Base-by-base conservation (phyloP, 2,113 vertebrate species). In the Cyprinus carpio region DNA sequence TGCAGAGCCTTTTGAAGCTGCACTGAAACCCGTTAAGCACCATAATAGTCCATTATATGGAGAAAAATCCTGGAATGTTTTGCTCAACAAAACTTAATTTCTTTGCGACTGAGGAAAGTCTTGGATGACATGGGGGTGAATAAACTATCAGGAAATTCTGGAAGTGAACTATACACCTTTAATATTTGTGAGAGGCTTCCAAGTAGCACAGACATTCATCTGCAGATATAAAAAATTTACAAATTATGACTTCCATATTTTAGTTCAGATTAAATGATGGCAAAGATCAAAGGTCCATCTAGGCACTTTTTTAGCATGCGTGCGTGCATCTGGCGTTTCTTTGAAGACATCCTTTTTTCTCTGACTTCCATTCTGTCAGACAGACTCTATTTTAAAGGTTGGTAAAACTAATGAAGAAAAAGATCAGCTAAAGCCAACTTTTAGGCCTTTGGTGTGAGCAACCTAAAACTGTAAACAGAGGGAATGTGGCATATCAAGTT, bases 211-310 rank as follows among this genome's bases (percentile, higher is more conserved):
- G 18, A 6, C 20, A 20, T 72, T 72, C 20, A 11, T 65, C 18
- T 23, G 34, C 69, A 40, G 18, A 40, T 40, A 72, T 23, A 40
- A 71, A 23, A 37, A 3, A 40, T 40, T 65, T 64, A 31, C 51
- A 81, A n/a, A 34, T 34, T 69, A 11, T 58, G 16, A 29, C 40
- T 75, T 34, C 10, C 27, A n/a, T 34, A 16, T 85, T 67, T 87
- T 79, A 34, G 76, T 83, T 82, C 49, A 65, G 31, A 83, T 67
- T 43, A 69, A 71, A 78, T 25, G 49, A 85, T 75, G 60, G 31
- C 16, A 15, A 25, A 85, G 62, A 84, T 86, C 82, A 88, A 85
- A 85, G 74, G 40, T 79, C 60, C 20, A 56, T 64, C 27, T 34
- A 27, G 58, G 9, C 58, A 8, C 40, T 60, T 62, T 62, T 62